phyloP scores from a whole-genome alignment of 2,888 invertebrate species.

The Elysia crispata region DNA sequence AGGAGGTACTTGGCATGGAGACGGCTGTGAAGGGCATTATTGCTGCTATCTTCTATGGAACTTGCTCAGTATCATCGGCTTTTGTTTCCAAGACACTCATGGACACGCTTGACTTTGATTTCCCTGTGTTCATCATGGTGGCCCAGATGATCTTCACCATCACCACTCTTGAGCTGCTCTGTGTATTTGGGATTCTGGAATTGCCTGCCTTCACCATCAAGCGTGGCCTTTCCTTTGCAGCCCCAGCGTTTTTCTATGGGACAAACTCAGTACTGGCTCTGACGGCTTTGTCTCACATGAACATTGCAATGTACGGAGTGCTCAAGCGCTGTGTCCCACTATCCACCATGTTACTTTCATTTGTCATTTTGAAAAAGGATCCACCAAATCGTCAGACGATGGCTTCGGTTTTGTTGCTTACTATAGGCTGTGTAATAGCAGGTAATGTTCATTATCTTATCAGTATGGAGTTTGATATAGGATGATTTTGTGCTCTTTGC shows the following conservation, averaged over 20 bases:
- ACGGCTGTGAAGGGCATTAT: conserved; percentile 60
- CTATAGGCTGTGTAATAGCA: conserved; percentile 78
- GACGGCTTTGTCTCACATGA: conserved; percentile 79
- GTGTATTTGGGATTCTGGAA: conserved; percentile 65
- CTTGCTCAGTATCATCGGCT: conserved; percentile 77
- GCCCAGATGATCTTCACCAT: conserved; percentile 79
- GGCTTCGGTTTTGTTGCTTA: conserved; percentile 74
- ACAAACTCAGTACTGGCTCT: conserved; percentile 79
- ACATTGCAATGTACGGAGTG: conserved; percentile 80
- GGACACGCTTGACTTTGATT: conserved; percentile 78
- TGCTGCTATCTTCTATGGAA: conserved; percentile 77
- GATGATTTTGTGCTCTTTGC: not conserved
- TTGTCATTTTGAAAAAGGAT: conserved; percentile 75
- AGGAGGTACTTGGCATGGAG: conserved; percentile 43
- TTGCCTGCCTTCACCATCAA: conserved; percentile 76
- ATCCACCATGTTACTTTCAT: conserved; percentile 76
- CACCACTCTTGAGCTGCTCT: conserved; percentile 74
- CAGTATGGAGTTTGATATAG: not conserved
- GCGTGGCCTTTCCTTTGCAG: conserved; percentile 76
- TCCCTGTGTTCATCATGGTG: conserved; percentile 79
- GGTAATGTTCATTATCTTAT: conserved; percentile 63
- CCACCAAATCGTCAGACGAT: conserved; percentile 70
- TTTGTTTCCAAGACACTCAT: conserved; percentile 78
- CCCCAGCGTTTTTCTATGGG: conserved; percentile 79
- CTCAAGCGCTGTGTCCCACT: conserved; percentile 79